These are phyloP conservation scores for Lepus americanus DNA, from an alignment of 2,113 vertebrate genomes.

Conservation along the genomic window DNA sequence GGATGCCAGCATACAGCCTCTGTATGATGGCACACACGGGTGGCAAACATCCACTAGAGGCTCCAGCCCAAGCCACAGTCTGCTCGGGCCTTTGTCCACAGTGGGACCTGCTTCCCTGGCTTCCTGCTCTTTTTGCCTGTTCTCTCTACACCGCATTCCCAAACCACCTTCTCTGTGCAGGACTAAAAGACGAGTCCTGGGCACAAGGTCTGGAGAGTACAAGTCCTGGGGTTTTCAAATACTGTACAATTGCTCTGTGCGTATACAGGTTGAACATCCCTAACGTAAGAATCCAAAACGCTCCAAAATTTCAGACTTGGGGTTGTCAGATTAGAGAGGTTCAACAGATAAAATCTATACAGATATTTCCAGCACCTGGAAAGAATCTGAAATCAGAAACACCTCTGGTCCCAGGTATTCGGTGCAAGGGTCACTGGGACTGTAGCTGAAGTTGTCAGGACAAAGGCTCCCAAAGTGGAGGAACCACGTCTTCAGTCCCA, in stretches of 20 bases:
- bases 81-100: too few relatives aligned
- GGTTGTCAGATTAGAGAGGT: too few relatives aligned
- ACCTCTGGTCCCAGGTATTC: too few relatives aligned
- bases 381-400: too few relatives aligned
- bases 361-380: too few relatives aligned
- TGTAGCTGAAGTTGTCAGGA: not conserved
- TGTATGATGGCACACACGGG: not conserved
- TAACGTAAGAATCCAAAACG: too few relatives aligned
- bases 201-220: not conserved
- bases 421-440: too few relatives aligned
- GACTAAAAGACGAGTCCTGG: not conserved
- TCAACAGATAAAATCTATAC: too few relatives aligned
- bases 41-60: not conserved
- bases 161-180: not conserved
- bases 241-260: not conserved
- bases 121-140: not conserved
- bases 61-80: not conserved
- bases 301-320: too few relatives aligned
- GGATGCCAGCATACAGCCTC: not conserved
- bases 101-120: not conserved
- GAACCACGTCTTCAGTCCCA: not conserved
- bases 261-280: too few relatives aligned
- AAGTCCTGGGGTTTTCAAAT: not conserved
- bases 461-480: not conserved
- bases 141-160: accelerated